Conservation (phyloP, 2,113 vertebrate species). For the Struthidea cinerea region DNA sequence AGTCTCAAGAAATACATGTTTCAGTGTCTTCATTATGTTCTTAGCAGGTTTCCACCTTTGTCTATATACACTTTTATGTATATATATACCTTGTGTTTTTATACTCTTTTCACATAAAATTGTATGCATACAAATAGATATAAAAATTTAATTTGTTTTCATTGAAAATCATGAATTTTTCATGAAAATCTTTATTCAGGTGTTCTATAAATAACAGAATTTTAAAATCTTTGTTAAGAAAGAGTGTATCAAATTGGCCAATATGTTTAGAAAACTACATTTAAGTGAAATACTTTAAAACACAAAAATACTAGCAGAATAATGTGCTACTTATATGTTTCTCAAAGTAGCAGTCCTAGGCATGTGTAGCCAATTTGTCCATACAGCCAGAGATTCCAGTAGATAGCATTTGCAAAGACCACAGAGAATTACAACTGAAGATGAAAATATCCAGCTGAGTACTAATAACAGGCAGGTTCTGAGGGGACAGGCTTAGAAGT, state of each 20-base stretch:
- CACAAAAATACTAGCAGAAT: neutral
- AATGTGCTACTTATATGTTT: slow-evolving; percentile 16
- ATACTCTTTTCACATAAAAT: neutral
- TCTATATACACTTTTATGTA: neutral
- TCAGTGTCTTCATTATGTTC: neutral
- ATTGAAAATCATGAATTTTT: slow-evolving; percentile 7
- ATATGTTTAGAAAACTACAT: neutral
- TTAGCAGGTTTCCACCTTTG: neutral
- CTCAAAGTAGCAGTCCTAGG: slow-evolving; percentile 30
- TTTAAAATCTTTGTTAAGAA: neutral
- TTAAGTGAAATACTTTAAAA: neutral
- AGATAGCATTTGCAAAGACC: slow-evolving; percentile 54
- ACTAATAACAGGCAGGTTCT: slow-evolving; percentile 64
- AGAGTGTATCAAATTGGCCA: neutral
- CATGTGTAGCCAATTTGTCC: slow-evolving; percentile 50
- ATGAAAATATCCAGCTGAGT: slow-evolving; percentile 71
- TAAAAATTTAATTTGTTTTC: neutral
- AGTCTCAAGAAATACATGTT: neutral
- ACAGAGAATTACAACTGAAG: slow-evolving; percentile 64
- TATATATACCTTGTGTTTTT: neutral
- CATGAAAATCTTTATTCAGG: neutral
- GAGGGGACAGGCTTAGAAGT: slow-evolving; percentile 65
- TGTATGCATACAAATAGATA: neutral
- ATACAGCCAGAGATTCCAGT: slow-evolving; percentile 30
- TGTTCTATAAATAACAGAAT: neutral